Conservation (phyloP, 2,888 invertebrate genomes). For the Allolobophora icterica region DNA sequence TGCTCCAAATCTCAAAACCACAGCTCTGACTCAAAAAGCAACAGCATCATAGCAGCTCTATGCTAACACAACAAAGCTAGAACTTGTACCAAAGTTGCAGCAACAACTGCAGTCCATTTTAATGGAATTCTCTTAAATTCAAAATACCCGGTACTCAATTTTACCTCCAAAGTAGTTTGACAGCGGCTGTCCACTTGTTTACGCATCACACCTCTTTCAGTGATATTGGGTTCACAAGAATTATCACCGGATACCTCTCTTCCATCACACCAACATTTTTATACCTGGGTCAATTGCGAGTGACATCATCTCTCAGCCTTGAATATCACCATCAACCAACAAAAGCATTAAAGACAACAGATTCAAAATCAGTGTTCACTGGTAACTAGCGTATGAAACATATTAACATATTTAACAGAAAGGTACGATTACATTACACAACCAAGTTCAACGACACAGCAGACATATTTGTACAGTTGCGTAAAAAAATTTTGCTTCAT, state of each 20-base stretch:
- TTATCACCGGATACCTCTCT: background rate
- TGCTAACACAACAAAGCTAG: background rate
- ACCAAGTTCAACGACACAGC: background rate
- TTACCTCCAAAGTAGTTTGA: background rate
- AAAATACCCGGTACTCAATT: too few relatives aligned
- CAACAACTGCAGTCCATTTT: background rate
- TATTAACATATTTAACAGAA: constrained; percentile 17
- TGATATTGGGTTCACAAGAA: background rate
- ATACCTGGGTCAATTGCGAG: background rate
- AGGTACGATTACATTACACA: background rate
- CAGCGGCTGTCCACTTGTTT: background rate
- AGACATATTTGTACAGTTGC: background rate
- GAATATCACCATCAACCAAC: background rate
- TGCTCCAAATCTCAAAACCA: background rate
- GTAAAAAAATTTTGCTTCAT: background rate
- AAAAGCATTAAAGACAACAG: background rate
- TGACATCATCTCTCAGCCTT: background rate
- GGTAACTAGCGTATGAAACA: background rate
- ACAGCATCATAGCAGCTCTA: background rate
- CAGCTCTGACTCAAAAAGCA: background rate
- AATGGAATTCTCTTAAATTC: background rate
- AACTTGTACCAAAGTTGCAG: background rate
- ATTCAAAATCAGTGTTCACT: background rate
- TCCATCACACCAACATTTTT: background rate
- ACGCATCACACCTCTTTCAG: background rate